A percentile compares a stretch with the other conserved stretches of the same genome.
phyloP scores from a whole-genome alignment of 1,140 invertebrate genomes.

The Papilio glaucus region DNA sequence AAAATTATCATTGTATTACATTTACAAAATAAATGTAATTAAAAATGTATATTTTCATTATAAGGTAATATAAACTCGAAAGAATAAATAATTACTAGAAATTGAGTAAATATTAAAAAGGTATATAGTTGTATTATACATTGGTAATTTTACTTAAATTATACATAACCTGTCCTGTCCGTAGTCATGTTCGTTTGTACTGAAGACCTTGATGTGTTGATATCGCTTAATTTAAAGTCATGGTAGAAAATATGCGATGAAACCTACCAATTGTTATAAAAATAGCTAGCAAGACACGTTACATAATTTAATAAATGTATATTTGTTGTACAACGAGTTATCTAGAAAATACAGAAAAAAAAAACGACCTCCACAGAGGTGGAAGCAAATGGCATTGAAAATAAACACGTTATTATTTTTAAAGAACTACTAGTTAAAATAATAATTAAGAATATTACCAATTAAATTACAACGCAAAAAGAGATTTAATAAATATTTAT shows the following conservation, averaged over 20 bases:
- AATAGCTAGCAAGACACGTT: slow-evolving; percentile 2
- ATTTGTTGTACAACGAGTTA: slow-evolving; percentile 6
- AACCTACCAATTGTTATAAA: slow-evolving; percentile 23
- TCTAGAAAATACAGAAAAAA: slow-evolving; percentile 1
- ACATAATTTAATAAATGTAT: slow-evolving; percentile 22
- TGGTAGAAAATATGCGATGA: slow-evolving; percentile 33
- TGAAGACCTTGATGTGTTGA: slow-evolving; percentile 34
- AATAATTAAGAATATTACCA: slow-evolving; percentile 1
- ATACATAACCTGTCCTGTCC: slow-evolving; percentile 20
- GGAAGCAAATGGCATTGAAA: slow-evolving; percentile 11
- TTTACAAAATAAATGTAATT: background rate
- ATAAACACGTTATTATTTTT: background rate
- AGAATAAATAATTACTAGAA: background rate
- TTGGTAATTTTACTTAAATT: slow-evolving; percentile 15
- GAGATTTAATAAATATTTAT: background rate
- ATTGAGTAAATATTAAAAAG: slow-evolving; percentile 3
- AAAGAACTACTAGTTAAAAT: background rate
- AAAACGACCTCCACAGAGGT: slow-evolving; percentile 34
- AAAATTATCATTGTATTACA: too few species aligned
- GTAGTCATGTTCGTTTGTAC: slow-evolving; percentile 18
- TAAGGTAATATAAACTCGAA: background rate
- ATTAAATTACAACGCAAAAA: background rate
- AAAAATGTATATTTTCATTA: background rate
- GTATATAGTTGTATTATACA: background rate
- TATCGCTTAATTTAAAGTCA: slow-evolving; percentile 32